A percentile compares a stretch with the other conserved stretches of the same genome.
Evolutionary conservation across 2,888 invertebrate genomes (phyloP).

Genomic region (Luperina nickerlii): DNA sequence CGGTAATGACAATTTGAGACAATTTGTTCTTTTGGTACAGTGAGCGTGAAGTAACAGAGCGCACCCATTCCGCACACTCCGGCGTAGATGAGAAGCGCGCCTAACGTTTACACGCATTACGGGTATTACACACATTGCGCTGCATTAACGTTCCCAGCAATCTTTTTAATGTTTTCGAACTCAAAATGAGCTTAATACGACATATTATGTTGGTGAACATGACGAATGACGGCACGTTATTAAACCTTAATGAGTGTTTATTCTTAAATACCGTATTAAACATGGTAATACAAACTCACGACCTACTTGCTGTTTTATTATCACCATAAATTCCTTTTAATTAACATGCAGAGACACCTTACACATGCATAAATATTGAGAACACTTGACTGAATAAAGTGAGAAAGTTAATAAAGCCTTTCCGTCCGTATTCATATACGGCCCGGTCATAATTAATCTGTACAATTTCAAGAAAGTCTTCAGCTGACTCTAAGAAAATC

Average conservation of each 20-base stretch:
- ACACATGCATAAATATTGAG: slow-evolving; percentile 1
- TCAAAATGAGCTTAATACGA: slow-evolving; percentile 37
- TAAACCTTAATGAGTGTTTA: slow-evolving; percentile 9
- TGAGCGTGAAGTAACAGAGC: slow-evolving; percentile 59
- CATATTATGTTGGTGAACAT: slow-evolving; percentile 21
- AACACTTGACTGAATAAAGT: slow-evolving; percentile 20
- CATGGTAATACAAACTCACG: slow-evolving; percentile 12
- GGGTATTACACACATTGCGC: slow-evolving; percentile 50
- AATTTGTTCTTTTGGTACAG: slow-evolving; percentile 61
- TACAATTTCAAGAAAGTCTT: slow-evolving; percentile 5
- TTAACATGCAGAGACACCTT: slow-evolving; percentile 13
- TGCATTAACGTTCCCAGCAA: slow-evolving; percentile 57
- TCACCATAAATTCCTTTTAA: slow-evolving; percentile 35
- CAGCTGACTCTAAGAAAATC: not conserved
- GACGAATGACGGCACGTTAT: not conserved
- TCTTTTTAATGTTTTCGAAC: slow-evolving; percentile 43
- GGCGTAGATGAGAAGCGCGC: slow-evolving; percentile 29
- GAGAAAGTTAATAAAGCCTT: not conserved
- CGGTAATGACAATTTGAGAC: slow-evolving; percentile 72
- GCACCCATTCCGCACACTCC: slow-evolving; percentile 57
- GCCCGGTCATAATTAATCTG: not conserved
- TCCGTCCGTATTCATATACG: not conserved
- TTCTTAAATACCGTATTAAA: slow-evolving; percentile 29
- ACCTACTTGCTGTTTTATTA: slow-evolving; percentile 29
- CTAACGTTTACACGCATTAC: slow-evolving; percentile 58